phyloP scores from a whole-genome alignment of 23 tunicate genomes.

The Halocynthia roretzi region DNA sequence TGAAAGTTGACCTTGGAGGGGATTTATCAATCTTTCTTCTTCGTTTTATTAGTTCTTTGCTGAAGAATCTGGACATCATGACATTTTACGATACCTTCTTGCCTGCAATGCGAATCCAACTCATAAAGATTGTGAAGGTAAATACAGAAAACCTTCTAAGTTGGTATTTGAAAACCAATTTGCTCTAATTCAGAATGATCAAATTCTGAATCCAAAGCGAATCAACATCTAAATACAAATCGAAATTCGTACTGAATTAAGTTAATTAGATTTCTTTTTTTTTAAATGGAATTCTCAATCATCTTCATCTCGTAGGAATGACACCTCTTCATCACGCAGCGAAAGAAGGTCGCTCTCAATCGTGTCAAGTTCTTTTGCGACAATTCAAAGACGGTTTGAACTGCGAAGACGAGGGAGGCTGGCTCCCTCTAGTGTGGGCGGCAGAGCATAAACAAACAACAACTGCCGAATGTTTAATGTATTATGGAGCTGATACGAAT shows the following conservation, averaged over 20 bases:
- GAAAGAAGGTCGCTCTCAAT: slow-evolving; percentile 60
- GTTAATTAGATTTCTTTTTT: too few relatives aligned
- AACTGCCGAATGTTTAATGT: slow-evolving; percentile 44
- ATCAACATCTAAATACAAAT: too few relatives aligned
- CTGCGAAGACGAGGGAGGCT: slow-evolving; percentile 52
- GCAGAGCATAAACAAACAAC: slow-evolving; percentile 55
- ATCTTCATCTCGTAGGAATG: slow-evolving; percentile 63
- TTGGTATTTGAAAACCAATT: too few relatives aligned
- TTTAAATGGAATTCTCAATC: slow-evolving; percentile 38
- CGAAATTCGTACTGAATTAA: too few relatives aligned
- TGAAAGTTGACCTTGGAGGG: too few relatives aligned
- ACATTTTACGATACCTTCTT: slow-evolving; percentile 36
- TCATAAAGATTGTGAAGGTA: slow-evolving; percentile 50
- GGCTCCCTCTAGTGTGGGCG: slow-evolving; percentile 82
- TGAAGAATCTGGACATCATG: slow-evolving; percentile 27
- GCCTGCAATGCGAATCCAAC: slow-evolving; percentile 42
- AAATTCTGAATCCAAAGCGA: too few relatives aligned
- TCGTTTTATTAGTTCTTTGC: slow-evolving; percentile 37
- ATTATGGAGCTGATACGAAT: slow-evolving; percentile 52
- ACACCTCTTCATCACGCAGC: slow-evolving; percentile 57
- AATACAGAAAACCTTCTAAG: not conserved
- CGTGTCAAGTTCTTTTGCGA: slow-evolving; percentile 42
- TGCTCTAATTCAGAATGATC: too few relatives aligned
- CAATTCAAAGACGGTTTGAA: slow-evolving; percentile 45
- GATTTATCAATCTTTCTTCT: not conserved